These are phyloP conservation scores for Liposcelis brunnea DNA, from an alignment of 2,888 invertebrate genomes.

Conservation along the genomic window DNA sequence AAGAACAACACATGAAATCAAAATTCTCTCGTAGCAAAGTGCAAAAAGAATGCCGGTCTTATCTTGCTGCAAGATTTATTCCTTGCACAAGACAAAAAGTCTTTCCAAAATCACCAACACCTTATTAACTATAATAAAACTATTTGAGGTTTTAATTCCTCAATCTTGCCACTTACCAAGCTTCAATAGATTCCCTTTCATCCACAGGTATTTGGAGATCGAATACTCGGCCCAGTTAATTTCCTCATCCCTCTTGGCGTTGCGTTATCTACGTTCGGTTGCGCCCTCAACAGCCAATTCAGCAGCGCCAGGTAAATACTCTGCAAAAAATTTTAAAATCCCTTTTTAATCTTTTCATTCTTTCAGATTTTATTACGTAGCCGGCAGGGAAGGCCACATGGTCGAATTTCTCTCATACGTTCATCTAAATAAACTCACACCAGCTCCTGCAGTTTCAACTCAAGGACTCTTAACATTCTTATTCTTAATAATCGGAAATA, in stretches of 20 bases:
- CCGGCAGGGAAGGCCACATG: slow-evolving; percentile 66
- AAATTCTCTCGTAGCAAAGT: no score
- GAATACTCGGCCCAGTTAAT: slow-evolving; percentile 44
- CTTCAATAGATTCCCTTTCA: no score
- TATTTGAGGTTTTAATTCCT: no score
- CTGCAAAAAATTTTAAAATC: not conserved
- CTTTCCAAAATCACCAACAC: no score
- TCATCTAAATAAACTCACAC: slow-evolving; percentile 53
- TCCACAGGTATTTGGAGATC: slow-evolving; percentile 37
- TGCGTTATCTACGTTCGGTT: slow-evolving; percentile 59
- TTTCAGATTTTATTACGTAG: slow-evolving; percentile 61
- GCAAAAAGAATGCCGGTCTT: no score
- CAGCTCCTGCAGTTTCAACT: slow-evolving; percentile 54
- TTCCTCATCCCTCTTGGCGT: slow-evolving; percentile 60
- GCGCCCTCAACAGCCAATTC: slow-evolving; percentile 60
- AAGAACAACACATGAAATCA: no score
- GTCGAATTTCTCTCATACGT: slow-evolving; percentile 61
- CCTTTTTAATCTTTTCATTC: slow-evolving; percentile 10
- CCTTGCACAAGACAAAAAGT: no score
- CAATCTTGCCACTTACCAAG: no score
- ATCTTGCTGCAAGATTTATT: no score
- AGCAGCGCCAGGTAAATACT: slow-evolving; percentile 43
- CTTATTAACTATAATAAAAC: no score
- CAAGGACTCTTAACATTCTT: slow-evolving; percentile 47
- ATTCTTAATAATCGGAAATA: slow-evolving; percentile 56